Evolutionary conservation across 2,888 invertebrate genomes (phyloP), one percentile per base, ranked within the genome.

Genomic region (Dryomyza anilis): DNA sequence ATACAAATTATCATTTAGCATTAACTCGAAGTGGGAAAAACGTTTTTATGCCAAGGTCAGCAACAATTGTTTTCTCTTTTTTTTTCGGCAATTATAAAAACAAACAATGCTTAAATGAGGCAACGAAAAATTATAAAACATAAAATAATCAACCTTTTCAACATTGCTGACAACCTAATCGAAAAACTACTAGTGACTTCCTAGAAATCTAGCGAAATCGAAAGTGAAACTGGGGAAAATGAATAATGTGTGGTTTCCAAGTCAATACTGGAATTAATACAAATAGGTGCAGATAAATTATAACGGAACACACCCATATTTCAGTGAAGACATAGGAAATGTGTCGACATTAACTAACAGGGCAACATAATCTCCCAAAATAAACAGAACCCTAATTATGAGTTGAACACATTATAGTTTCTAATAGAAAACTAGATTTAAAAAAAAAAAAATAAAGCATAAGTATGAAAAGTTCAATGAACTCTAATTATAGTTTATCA

Each of bases 101-200:
- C 39, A 39, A 39, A 39, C 12, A 3, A 12, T 14, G n/a, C 39
- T 2, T 12, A 7, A 7, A 39, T 14, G 39, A 39, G 39, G 4
- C 14, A 39, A n/a, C n/a, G n/a, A 39, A 2, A 3, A 39, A 39
- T n/a, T n/a, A n/a, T n/a, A n/a, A n/a, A n/a, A n/a, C n/a, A n/a
- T 14, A 19, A 14, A 45, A 46, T 16, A 25, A 46, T 36, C 16
- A 21, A 27, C 27, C 45, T 45, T 30, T 46, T 21, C 16, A 16
- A 16, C n/a, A 33, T n/a, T 59, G 33, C 59, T 59, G 59, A 19
- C n/a, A 48, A 29, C 59, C 59, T 30, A 59, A 30, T 59, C 46
- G 25, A 46, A 59, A 48, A 59, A 48, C 59, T 59, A 46, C 14
- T 30, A 19, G 10, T 4, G 48, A 59, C 48, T 59, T 59, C 59